phyloP scores from a whole-genome alignment of 1,140 invertebrate species.

The Drosophila sechellia region DNA sequence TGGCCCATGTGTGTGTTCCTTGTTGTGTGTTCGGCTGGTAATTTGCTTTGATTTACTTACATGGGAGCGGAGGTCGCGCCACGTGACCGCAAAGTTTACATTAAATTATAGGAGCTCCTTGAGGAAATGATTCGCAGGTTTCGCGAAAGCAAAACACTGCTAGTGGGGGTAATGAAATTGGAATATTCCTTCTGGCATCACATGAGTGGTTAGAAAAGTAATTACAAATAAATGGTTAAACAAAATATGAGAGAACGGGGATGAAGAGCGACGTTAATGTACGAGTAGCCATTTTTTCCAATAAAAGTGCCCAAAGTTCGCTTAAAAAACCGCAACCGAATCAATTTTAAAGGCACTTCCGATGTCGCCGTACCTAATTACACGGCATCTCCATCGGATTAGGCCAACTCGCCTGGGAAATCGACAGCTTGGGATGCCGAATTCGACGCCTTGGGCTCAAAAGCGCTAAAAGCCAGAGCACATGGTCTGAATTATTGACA shows the following conservation, averaged over 20 bases:
- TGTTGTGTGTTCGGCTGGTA: slow-evolving; percentile 43
- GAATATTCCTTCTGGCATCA: slow-evolving; percentile 13
- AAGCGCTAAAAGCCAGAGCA: slow-evolving; percentile 61
- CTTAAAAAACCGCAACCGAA: slow-evolving; percentile 12
- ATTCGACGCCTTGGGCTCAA: slow-evolving; percentile 32
- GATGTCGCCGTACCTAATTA: slow-evolving; percentile 61
- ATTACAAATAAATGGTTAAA: slow-evolving; percentile 17
- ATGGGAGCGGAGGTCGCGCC: slow-evolving; percentile 40
- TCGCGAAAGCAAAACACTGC: slow-evolving; percentile 31
- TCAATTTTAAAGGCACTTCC: slow-evolving; percentile 37
- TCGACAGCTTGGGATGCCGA: slow-evolving; percentile 61
- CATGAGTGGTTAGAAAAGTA: slow-evolving; percentile 3
- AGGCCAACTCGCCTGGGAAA: slow-evolving; percentile 76
- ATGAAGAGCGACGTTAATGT: no score
- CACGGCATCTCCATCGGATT: slow-evolving; percentile 66
- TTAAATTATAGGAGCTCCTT: slow-evolving; percentile 66
- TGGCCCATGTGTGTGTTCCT: slow-evolving; percentile 42
- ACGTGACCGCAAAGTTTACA: slow-evolving; percentile 79
- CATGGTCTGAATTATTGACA: slow-evolving; percentile 78
- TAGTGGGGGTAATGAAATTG: slow-evolving; percentile 24
- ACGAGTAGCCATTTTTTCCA: not conserved
- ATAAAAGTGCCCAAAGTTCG: not conserved
- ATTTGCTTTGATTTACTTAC: slow-evolving; percentile 76
- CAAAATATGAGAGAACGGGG: no score
- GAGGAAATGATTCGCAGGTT: slow-evolving; percentile 50